Evolutionary conservation across 2,797 vertebrate genomes (phyloP).

Genomic region (Amblyopsis hoosieri): DNA sequence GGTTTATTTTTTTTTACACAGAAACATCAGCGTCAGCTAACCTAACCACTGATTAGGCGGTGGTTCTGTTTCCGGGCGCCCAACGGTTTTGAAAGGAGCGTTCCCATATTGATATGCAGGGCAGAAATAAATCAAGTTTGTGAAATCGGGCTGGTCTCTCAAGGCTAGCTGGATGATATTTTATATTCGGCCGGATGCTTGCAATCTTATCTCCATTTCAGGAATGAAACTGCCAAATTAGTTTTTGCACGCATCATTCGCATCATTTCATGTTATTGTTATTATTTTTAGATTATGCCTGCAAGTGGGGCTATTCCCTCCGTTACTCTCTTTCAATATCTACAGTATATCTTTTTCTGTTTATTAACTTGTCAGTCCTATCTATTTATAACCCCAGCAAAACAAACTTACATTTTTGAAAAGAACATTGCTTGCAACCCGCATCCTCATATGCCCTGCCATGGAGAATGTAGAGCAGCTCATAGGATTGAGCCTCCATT

Average conservation of each 20-base stretch:
- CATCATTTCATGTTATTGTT: not conserved
- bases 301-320: not conserved
- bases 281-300: slow-evolving; percentile 2
- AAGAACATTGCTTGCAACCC: not conserved
- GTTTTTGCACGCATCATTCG: not conserved
- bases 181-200: too few species aligned
- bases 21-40: too few species aligned
- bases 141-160: too few species aligned
- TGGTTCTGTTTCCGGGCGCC: too few species aligned
- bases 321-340: not conserved
- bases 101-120: too few species aligned
- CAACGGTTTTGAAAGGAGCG: too few species aligned
- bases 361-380: not conserved
- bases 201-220: too few species aligned
- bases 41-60: too few species aligned
- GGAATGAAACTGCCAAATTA: too few species aligned
- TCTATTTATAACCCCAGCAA: not conserved
- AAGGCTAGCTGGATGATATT: too few species aligned
- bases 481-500: not conserved
- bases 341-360: not conserved
- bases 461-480: not conserved
- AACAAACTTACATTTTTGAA: not conserved
- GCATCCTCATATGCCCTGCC: not conserved
- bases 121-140: too few species aligned
- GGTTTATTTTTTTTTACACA: too few species aligned